These are phyloP conservation scores for Patella ulyssiponensis DNA, from an alignment of 2,888 invertebrate genomes.

Conservation along the genomic window DNA sequence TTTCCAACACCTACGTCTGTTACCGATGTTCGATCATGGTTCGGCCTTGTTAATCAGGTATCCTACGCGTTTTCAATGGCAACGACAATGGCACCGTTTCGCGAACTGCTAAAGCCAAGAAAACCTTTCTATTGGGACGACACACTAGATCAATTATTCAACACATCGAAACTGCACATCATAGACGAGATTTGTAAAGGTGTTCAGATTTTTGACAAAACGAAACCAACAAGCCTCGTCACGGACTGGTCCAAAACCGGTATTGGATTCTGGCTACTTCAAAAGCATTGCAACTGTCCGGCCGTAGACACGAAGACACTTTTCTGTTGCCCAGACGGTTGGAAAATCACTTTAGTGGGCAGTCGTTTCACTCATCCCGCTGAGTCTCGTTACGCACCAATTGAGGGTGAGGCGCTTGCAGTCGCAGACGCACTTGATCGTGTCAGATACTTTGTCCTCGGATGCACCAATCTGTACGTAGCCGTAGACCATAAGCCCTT, in stretches of 20 bases:
- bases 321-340: conserved; percentile 42
- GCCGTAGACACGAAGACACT: conserved; percentile 23
- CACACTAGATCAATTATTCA: conserved; percentile 20
- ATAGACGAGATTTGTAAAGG: conserved; percentile 42
- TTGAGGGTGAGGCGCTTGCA: conserved; percentile 23
- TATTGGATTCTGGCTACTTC: conserved; percentile 47
- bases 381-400: conserved; percentile 16
- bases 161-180: conserved; percentile 42
- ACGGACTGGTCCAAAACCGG: conserved; percentile 52
- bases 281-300: no score
- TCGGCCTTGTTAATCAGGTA: conserved; percentile 51
- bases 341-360: conserved; percentile 38
- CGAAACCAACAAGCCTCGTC: conserved; percentile 49
- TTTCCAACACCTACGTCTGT: conserved; percentile 44
- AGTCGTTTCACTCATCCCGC: conserved; percentile 28
- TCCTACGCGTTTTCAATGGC: conserved; percentile 50
- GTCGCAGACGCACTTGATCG: conserved; percentile 19
- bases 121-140: conserved; percentile 37
- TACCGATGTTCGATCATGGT: conserved; percentile 50
- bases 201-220: conserved; percentile 47
- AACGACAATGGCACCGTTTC: conserved; percentile 40
- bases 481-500: conserved; percentile 22
- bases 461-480: conserved; percentile 17
- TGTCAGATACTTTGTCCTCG: conserved; percentile 22
- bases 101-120: conserved; percentile 43